These are phyloP conservation scores for Argyresthia albistria DNA, from an alignment of 2,888 invertebrate species.

Conservation along the genomic window DNA sequence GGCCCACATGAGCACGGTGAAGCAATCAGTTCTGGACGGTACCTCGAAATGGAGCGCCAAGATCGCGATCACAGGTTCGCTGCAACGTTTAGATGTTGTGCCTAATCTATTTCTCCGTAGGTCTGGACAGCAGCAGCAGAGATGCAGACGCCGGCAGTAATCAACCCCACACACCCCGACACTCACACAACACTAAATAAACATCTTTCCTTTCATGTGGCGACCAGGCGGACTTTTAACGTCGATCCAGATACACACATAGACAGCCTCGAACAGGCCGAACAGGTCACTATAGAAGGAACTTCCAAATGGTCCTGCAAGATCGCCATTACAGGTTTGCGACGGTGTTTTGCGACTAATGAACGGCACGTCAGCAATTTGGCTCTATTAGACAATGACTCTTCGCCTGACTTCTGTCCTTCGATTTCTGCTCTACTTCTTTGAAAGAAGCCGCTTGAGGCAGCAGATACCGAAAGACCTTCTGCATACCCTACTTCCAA, in stretches of 20 bases:
- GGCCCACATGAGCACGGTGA: slow-evolving; percentile 97
- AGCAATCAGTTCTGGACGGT: slow-evolving; percentile 98
- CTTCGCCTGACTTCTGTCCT: slow-evolving; percentile 62
- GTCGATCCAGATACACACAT: slow-evolving; percentile 98
- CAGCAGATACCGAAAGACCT: slow-evolving; percentile 51
- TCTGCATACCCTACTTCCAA: slow-evolving; percentile 56
- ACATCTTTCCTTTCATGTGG: slow-evolving; percentile 69
- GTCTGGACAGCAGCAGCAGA: slow-evolving; percentile 6
- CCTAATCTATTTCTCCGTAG: slow-evolving; percentile 17
- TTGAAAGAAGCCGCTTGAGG: slow-evolving; percentile 8
- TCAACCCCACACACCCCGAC: slow-evolving; percentile 23
- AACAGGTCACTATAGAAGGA: slow-evolving; percentile 98
- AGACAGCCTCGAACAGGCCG: slow-evolving; percentile 97
- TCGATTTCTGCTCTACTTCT: slow-evolving; percentile 48
- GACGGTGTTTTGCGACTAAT: slow-evolving; percentile 67
- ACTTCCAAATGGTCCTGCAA: slow-evolving; percentile 99
- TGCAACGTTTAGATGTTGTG: slow-evolving; percentile 34
- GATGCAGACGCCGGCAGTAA: slow-evolving; percentile 15
- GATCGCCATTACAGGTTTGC: slow-evolving; percentile 98
- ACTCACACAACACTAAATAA: slow-evolving; percentile 55
- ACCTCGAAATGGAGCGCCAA: slow-evolving; percentile 99
- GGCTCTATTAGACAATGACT: slow-evolving; percentile 63
- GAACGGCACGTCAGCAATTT: slow-evolving; percentile 68
- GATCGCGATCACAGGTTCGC: slow-evolving; percentile 99
- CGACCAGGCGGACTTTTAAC: slow-evolving; percentile 93